A percentile compares a stretch with the other conserved stretches of the same genome.
Conservation (phyloP, 2,797 vertebrate genomes). For the Onychomys leucogaster region DNA sequence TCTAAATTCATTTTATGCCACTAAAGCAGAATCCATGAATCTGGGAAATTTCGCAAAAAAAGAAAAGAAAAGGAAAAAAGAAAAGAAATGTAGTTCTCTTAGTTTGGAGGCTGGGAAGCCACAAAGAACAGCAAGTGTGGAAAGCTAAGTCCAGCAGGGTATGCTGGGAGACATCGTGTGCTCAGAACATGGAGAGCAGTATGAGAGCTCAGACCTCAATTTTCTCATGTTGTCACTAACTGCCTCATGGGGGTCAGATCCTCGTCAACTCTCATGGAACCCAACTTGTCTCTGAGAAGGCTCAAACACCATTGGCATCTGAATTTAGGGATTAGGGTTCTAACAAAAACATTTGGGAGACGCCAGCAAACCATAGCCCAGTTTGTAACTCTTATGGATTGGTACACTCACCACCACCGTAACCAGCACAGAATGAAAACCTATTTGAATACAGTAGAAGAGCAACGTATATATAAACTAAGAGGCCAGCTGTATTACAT, state of each 20-base stretch:
- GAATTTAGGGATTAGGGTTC: background rate
- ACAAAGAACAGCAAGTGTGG: too few species aligned
- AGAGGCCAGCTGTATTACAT: background rate
- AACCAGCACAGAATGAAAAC: constrained; percentile 50
- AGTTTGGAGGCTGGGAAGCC: background rate
- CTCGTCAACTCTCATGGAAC: background rate
- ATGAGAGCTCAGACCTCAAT: background rate
- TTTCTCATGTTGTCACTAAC: background rate
- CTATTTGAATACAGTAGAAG: background rate
- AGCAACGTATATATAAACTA: background rate
- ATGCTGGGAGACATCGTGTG: background rate
- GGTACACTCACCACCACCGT: background rate
- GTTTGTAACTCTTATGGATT: background rate
- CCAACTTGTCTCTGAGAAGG: background rate
- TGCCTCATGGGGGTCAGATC: background rate
- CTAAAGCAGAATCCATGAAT: background rate
- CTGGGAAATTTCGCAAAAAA: background rate
- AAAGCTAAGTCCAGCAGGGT: background rate
- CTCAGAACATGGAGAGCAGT: background rate
- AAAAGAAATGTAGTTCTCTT: background rate
- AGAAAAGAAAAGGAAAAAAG: background rate
- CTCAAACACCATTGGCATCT: background rate
- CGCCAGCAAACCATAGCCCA: background rate
- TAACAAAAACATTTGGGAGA: background rate
- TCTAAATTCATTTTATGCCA: background rate